Base-by-base conservation (phyloP, 2,888 invertebrate genomes). In the Lamproptera curius region DNA sequence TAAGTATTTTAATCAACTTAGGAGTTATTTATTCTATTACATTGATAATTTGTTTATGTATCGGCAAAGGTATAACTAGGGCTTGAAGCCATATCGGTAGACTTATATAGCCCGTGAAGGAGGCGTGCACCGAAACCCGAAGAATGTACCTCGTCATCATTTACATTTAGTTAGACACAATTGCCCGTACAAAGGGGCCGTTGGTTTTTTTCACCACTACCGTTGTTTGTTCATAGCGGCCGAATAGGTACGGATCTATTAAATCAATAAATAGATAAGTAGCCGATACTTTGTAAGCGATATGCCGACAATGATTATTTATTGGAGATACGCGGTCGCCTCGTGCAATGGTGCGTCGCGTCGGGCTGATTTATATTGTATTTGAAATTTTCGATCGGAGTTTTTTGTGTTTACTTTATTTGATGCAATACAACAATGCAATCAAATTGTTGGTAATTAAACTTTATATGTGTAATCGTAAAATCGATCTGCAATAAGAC, bases 211-310 rank as follows among this genome's bases (percentile, higher is more conserved):
- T 55, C 57, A 57, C 76, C 75, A 74, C 57, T 56, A 46, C 56
- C 46, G 53, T 52, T 53, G 71, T 75, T 77, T 74, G 71, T 68
- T 73, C 63, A 66, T 55, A 31, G 46, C 43, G 51, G 53, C 54
- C 61, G 64, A 62, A 65, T 65, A 63, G 63, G 60, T 58, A 51
- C 60, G 61, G 54, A 57, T 62, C 70, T 66, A 75, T 81, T 76
- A 70, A 81, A 80, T 81, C 78, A 72, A 74, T 84, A 82, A 83
- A 81, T 75, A 79, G 75, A 82, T 84, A 81, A 81, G 66, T 67
- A 67, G 61, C 61, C 50, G 62, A 59, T 67, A 70, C 76, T 80
- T 76, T 82, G 85, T 68, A 82, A 85, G 60, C 59, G 80, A 85
- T 85, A 81, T 55, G 70, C 75, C 72, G 73, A 63, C 67, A 31